Evolutionary conservation across 2,113 vertebrate genomes (phyloP).

Genomic region (Nycticryphes semicollaris): DNA sequence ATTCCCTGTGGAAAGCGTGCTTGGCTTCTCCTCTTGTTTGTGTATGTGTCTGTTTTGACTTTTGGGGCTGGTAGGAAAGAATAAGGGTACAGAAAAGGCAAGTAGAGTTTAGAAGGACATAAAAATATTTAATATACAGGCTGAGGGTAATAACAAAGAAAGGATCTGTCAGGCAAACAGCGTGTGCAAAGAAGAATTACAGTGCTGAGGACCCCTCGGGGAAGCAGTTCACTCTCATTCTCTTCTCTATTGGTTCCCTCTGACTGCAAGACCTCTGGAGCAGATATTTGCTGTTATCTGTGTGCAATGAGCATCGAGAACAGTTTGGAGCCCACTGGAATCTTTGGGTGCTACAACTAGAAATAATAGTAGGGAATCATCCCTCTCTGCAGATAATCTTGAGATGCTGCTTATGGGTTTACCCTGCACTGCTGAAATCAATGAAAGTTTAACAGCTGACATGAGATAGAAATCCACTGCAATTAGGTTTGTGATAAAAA

Average conservation of each 20-base stretch:
- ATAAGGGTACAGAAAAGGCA: neutral
- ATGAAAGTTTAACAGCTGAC: neutral
- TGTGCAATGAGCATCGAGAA: neutral
- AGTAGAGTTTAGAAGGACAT: neutral
- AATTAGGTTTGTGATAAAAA: slow-evolving; percentile 11
- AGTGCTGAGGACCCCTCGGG: neutral
- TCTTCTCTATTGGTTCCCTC: neutral
- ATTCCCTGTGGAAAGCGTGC: neutral
- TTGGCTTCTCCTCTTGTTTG: neutral
- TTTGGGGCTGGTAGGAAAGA: neutral
- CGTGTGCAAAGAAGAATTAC: neutral
- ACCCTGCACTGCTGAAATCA: neutral
- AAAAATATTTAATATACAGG: neutral
- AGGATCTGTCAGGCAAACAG: neutral
- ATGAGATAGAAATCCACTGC: neutral
- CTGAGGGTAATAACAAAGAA: neutral
- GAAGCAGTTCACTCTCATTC: neutral
- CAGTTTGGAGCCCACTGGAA: neutral
- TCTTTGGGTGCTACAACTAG: neutral
- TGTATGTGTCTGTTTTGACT: neutral
- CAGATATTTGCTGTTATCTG: neutral
- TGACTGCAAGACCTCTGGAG: neutral
- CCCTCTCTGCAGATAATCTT: neutral
- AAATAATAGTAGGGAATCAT: neutral
- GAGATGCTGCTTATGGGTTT: neutral